Base-by-base conservation (phyloP, 35 echinoderm and acorn worm species). In the Diadema setosum region DNA sequence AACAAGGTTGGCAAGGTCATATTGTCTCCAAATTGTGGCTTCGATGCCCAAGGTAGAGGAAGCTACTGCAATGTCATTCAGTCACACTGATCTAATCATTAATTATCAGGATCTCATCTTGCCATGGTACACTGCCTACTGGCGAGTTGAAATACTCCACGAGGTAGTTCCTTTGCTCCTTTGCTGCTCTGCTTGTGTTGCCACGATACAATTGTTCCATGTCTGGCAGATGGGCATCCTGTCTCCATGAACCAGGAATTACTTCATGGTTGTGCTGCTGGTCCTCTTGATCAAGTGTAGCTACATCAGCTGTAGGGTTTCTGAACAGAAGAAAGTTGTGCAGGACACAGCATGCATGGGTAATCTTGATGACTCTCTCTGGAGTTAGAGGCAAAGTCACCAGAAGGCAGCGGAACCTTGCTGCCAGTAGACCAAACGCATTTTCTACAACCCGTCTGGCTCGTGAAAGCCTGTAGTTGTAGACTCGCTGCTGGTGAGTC, bases 401-500 rank as follows among this genome's bases (percentile, higher is more conserved):
- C 9, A 42, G 36, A 76, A 76, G 70, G 16, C 14, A 76, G 70
- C 70, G 70, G 70, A 42, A 76, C 31, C 15, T 18, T 32, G 70
- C 70, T 42, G 67, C 85, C 26, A 2, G 45, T 26, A 80, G 36
- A 32, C 65, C 85, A 45, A 75, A 87, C 20, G 85, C 85, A 41
- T 87, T 87, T 56, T 87, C 65, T 18, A 87, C 67, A 88, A 88
- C 86, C 21, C 69, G 5, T 16, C 67, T 40, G 27, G 65, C 86
- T 5, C 86, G 2, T 0, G 73, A 88, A 2, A 88, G 86, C 14
- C 86, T 26, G 69, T 88, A 88, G 46, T 88, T 88, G 29, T 55
- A 88, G 30, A 88, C 46, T 18, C 86, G 37, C 33, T 88, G 58
- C 44, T 80, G 20, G 14, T 81, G 44, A 33, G 86, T 70, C 42